Evolutionary conservation across 2,797 vertebrate species (phyloP).

Genomic region (Phoxinus dragarum): DNA sequence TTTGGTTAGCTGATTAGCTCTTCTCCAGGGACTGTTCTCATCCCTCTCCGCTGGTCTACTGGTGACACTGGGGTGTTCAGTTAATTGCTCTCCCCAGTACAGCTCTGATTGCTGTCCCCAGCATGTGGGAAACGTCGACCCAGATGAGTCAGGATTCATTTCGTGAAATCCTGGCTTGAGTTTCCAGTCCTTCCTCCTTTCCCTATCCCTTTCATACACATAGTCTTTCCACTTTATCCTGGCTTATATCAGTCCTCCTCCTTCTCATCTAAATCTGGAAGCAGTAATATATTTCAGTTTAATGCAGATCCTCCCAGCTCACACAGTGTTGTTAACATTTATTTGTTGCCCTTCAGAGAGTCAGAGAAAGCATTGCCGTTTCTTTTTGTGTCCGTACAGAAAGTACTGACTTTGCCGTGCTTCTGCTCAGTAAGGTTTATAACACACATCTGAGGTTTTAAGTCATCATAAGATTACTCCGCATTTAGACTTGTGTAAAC

Average conservation of each 20-base stretch:
- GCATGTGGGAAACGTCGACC: slow-evolving; percentile 59
- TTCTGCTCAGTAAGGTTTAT: background rate
- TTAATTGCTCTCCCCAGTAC: slow-evolving; percentile 47
- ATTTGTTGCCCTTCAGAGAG: background rate
- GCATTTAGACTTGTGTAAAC: background rate
- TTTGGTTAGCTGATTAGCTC: slow-evolving; percentile 76
- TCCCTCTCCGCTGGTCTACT: slow-evolving; percentile 40
- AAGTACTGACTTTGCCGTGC: background rate
- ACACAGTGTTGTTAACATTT: background rate
- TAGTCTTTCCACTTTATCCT: background rate
- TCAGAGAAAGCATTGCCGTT: slow-evolving; percentile 14
- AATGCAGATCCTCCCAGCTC: background rate
- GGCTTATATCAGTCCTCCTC: slow-evolving; percentile 23
- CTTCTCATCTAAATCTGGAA: slow-evolving; percentile 4
- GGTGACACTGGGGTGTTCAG: slow-evolving; percentile 41
- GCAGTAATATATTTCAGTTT: background rate
- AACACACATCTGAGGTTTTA: background rate
- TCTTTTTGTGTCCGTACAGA: background rate
- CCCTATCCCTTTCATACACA: background rate
- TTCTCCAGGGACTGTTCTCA: slow-evolving; percentile 56
- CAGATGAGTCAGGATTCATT: slow-evolving; percentile 74
- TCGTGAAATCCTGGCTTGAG: slow-evolving; percentile 44
- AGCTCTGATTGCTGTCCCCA: slow-evolving; percentile 27
- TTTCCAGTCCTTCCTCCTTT: background rate
- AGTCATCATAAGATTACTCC: background rate